phyloP scores from a whole-genome alignment of 92 coral and sea anemone species.

The Parazoanthus swiftii region DNA sequence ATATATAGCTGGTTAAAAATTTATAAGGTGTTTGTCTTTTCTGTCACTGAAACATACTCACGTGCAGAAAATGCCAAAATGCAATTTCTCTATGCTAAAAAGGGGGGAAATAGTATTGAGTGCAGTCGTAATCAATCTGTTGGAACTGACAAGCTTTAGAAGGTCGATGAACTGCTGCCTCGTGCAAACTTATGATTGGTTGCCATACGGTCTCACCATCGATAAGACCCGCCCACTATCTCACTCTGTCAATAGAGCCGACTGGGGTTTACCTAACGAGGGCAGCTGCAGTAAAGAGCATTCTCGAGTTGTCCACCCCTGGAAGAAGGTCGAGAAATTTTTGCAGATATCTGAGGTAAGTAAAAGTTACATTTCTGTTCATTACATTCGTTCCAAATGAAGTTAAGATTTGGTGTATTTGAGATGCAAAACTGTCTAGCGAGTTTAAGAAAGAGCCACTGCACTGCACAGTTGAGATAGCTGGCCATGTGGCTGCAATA shows the following conservation, averaged over 20 bases:
- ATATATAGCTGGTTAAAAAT: not conserved
- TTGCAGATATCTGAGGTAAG: not conserved
- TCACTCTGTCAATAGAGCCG: not conserved
- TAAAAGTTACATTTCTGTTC: not conserved
- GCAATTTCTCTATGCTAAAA: no score
- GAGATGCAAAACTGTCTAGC: not conserved
- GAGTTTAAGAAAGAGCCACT: not conserved
- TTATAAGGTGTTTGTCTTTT: no score
- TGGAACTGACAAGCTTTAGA: no score
- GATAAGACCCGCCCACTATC: not conserved
- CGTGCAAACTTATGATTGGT: not conserved
- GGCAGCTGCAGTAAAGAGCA: not conserved
- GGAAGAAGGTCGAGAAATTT: not conserved
- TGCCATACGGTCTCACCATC: not conserved
- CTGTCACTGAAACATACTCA: no score
- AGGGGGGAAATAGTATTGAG: no score
- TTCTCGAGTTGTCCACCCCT: not conserved
- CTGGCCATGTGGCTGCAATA: not conserved
- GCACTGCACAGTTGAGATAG: not conserved
- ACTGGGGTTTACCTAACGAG: not conserved
- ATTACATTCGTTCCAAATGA: not conserved
- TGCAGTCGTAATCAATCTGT: no score
- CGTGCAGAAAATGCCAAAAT: no score
- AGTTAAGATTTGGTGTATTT: no score
- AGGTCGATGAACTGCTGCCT: not conserved